Evolutionary conservation across 30 jellyfish, hydroid and myxozoan genomes (phyloP), one percentile per base, ranked within the genome.

Genomic region (Mastigias papua): DNA sequence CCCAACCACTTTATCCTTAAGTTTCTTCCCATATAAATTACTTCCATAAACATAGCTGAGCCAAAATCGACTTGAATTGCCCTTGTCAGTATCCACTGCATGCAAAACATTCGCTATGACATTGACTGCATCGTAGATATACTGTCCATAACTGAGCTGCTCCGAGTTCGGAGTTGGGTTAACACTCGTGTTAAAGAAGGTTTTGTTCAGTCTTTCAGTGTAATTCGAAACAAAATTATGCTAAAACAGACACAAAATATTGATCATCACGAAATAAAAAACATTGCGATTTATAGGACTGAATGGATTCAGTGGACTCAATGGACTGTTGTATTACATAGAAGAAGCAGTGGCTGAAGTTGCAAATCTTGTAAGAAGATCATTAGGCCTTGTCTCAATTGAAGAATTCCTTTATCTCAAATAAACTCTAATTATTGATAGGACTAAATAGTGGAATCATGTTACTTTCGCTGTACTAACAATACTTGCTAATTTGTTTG

Each of bases 71-170:
- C 89, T 77, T 15, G 88, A 69, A 16, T 63, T 65, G 67, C 85
- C 80, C 67, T 79, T 79, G 67, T 69, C 78, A 13, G 88, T 54
- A 25, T 83, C 87, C 31, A 76, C 95, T 10, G 49, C 50, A 33
- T 86, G 84, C 62, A 91, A 50, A 26, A 82, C 93, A 69, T 73
- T 69, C 22, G 98, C 98, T 1, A 91, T 91, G 1, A 82, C 87
- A 2, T 61, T 33, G 4, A 91, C 76, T 26, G 98, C 89, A 69
- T 91, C 98, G 69, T 91, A 91, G 34, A 89, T 63, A 69, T 83
- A 75, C 48, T 66, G 61, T 10, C 93, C 96, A 63, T 83, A 42
- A 17, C 49, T 75, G 60, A 60, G 77, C 75, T 54, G 76, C 42
- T 66, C 63, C 3, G 72, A 0, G 33, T 32, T 48, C 11, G 86